These are phyloP conservation scores for Bellardia bayeri DNA, from an alignment of 2,888 invertebrate genomes.

Conservation along the genomic window DNA sequence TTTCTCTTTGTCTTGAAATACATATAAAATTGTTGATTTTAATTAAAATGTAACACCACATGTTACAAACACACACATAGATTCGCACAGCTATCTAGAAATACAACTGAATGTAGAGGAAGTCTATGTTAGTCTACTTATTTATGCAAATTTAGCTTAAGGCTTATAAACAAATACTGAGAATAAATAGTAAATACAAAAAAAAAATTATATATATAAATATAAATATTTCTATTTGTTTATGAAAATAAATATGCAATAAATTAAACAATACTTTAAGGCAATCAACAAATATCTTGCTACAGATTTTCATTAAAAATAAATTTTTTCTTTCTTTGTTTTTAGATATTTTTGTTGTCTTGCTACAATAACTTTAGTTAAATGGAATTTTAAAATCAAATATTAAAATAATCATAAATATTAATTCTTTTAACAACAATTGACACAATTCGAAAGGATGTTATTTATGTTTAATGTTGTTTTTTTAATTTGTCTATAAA, in stretches of 20 bases:
- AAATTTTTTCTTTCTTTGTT: not conserved
- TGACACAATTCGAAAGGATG: not conserved
- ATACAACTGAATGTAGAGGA: not conserved
- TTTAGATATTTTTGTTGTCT: not conserved
- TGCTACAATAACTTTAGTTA: not conserved
- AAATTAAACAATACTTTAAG: slow-evolving; percentile 58
- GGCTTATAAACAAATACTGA: slow-evolving; percentile 27
- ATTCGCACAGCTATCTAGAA: not conserved
- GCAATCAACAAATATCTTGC: slow-evolving; percentile 21
- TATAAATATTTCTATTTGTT: slow-evolving; percentile 51
- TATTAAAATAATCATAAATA: slow-evolving; percentile 28
- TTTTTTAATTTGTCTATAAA: too few species aligned
- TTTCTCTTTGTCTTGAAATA: too few species aligned
- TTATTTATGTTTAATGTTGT: too few species aligned
- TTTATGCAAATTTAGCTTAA: slow-evolving; percentile 53
- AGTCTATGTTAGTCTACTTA: not conserved
- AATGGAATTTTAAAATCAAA: not conserved
- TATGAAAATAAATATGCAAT: slow-evolving; percentile 40
- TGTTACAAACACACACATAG: not conserved
- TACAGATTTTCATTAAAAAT: not conserved
- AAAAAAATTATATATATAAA: slow-evolving; percentile 21
- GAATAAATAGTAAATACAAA: slow-evolving; percentile 37
- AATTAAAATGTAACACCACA: slow-evolving; percentile 31
- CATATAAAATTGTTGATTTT: not conserved
- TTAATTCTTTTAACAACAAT: not conserved